A percentile compares a stretch with the other conserved stretches of the same genome.
Evolutionary conservation across 1,140 invertebrate species (phyloP).

Genomic region (Papilio machaon): DNA sequence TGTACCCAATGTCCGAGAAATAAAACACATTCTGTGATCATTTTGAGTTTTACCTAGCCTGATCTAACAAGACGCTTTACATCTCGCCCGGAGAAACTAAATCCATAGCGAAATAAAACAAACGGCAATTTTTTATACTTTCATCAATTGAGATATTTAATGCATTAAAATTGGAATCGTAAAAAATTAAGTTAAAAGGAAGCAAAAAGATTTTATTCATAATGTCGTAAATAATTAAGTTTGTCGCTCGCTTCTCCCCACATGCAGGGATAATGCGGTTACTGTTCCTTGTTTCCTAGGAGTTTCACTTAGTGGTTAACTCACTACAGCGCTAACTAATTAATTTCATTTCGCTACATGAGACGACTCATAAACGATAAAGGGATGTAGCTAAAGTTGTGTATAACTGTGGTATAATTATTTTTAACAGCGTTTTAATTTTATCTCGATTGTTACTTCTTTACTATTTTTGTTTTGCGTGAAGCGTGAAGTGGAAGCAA

Average conservation of each 20-base stretch:
- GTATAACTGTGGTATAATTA: neutral
- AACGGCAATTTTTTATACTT: too few species aligned
- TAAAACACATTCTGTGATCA: neutral
- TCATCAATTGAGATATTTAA: neutral
- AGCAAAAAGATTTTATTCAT: neutral
- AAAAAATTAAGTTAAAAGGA: neutral
- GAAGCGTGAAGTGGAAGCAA: neutral
- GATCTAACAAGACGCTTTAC: too few species aligned
- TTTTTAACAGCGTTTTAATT: neutral
- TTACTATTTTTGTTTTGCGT: neutral
- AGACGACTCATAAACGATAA: neutral
- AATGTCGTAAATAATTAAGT: slow-evolving; percentile 7
- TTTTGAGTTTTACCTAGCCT: neutral
- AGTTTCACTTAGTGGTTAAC: slow-evolving; percentile 11
- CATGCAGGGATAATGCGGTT: slow-evolving; percentile 5
- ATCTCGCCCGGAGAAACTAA: too few species aligned
- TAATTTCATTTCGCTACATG: neutral
- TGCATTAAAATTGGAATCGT: neutral
- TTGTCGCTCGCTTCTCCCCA: neutral
- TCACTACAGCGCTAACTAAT: slow-evolving; percentile 1
- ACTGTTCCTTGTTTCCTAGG: slow-evolving; percentile 13
- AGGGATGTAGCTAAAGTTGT: neutral
- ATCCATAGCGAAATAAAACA: too few species aligned
- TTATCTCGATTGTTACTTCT: neutral
- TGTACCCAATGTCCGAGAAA: neutral